Evolutionary conservation across 1,140 invertebrate genomes (phyloP).

Genomic region (Halyomorpha halys): DNA sequence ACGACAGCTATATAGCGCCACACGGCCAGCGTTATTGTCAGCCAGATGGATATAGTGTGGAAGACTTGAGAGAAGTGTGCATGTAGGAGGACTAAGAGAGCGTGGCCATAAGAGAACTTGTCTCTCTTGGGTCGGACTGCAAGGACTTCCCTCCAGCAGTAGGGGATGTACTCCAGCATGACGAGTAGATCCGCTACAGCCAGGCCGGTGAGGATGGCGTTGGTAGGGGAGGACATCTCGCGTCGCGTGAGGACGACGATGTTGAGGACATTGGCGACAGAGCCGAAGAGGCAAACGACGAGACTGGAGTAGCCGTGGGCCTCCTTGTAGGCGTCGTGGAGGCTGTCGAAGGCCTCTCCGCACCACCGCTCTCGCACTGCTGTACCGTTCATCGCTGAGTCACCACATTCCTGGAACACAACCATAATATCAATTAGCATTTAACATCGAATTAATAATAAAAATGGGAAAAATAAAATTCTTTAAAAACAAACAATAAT

Average conservation of each 20-base stretch:
- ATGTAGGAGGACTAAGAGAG: constrained; percentile 71
- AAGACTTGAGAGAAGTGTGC: constrained; percentile 72
- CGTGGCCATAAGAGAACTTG: constrained; percentile 62
- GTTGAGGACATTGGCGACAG: constrained; percentile 84
- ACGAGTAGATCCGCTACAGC: constrained; percentile 84
- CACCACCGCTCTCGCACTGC: constrained; percentile 34
- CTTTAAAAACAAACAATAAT: no score
- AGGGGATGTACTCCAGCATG: constrained; percentile 89
- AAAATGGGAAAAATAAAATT: no score
- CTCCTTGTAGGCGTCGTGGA: constrained; percentile 39
- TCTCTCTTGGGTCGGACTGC: constrained; percentile 36
- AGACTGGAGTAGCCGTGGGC: constrained; percentile 66
- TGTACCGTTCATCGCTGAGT: background rate
- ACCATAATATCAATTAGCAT: no score
- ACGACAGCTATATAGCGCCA: constrained; percentile 89
- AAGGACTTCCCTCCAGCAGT: constrained; percentile 64
- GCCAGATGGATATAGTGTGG: constrained; percentile 86
- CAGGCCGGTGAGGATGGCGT: constrained; percentile 78
- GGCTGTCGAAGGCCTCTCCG: constrained; percentile 37
- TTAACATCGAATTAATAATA: no score
- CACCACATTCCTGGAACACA: constrained; percentile 5
- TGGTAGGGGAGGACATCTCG: constrained; percentile 85
- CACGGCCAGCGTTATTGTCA: constrained; percentile 81
- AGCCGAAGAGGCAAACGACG: constrained; percentile 80
- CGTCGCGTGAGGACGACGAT: constrained; percentile 84